phyloP scores from a whole-genome alignment of 2,113 vertebrate species.

The Neolamprologus caudopunctatus region DNA sequence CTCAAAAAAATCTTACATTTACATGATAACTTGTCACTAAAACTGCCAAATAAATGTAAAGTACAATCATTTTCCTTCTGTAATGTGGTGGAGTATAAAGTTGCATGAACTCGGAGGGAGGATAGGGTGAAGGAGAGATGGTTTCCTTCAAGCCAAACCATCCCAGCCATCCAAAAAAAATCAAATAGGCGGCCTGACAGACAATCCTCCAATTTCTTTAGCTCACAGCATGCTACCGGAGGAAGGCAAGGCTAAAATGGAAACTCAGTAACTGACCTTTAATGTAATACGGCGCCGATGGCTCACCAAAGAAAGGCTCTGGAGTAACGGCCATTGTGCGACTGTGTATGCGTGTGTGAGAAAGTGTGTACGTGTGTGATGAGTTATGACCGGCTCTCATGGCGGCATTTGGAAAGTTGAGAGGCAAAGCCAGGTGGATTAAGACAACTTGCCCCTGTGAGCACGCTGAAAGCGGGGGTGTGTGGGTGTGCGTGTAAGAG shows the following conservation, averaged over 20 bases:
- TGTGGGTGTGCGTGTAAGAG: background rate
- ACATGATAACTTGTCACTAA: background rate
- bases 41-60: background rate
- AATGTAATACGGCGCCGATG: conserved; percentile 46
- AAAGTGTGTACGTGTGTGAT: conserved; percentile 8
- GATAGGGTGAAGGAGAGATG: background rate
- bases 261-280: conserved; percentile 59
- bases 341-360: background rate
- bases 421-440: conserved; percentile 61
- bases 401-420: conserved; percentile 47
- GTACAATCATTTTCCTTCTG: background rate
- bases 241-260: conserved; percentile 42
- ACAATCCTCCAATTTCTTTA: conserved; percentile 49
- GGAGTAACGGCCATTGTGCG: background rate
- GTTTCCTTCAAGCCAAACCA: conserved; percentile 7
- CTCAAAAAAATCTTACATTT: background rate
- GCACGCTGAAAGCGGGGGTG: conserved; percentile 51
- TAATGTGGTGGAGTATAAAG: background rate
- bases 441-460: conserved; percentile 48
- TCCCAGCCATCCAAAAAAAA: conserved; percentile 18
- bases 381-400: conserved; percentile 46
- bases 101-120: background rate
- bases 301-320: conserved; percentile 38
- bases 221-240: conserved; percentile 17
- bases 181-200: conserved; percentile 34